phyloP scores from a whole-genome alignment of 2,888 invertebrate genomes.

The Tridacna crocea region DNA sequence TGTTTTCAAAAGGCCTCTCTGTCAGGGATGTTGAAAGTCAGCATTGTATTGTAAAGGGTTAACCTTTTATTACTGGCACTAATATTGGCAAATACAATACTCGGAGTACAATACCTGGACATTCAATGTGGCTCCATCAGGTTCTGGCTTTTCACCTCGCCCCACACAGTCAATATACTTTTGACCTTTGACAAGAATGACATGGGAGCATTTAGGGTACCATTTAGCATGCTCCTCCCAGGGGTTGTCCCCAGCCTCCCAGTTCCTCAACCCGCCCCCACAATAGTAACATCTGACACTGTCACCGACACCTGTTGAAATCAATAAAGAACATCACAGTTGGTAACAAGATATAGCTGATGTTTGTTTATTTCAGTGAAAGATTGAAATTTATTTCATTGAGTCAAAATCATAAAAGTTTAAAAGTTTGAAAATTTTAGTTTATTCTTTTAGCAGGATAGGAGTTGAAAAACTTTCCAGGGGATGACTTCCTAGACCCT shows the following conservation, averaged over 20 bases:
- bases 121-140: conserved; percentile 4
- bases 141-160: conserved; percentile 28
- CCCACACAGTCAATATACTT: conserved; percentile 33
- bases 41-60: too few species aligned
- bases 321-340: too few species aligned
- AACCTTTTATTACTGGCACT: not conserved
- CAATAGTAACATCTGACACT: conserved; percentile 48
- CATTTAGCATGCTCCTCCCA: conserved; percentile 52
- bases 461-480: too few species aligned
- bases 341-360: too few species aligned
- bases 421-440: too few species aligned
- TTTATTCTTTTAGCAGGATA: too few species aligned
- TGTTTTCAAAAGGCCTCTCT: too few species aligned
- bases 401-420: too few species aligned
- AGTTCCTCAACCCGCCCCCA: conserved; percentile 52
- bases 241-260: conserved; percentile 47
- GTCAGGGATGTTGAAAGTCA: too few species aligned
- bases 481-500: too few species aligned
- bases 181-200: conserved; percentile 46
- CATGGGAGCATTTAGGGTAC: conserved; percentile 44
- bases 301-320: conserved; percentile 42
- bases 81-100: not conserved
- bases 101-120: not conserved
- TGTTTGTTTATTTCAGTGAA: too few species aligned
- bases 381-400: too few species aligned